phyloP scores from a whole-genome alignment of 2,797 vertebrate species.

The Pogonophryne albipinna region DNA sequence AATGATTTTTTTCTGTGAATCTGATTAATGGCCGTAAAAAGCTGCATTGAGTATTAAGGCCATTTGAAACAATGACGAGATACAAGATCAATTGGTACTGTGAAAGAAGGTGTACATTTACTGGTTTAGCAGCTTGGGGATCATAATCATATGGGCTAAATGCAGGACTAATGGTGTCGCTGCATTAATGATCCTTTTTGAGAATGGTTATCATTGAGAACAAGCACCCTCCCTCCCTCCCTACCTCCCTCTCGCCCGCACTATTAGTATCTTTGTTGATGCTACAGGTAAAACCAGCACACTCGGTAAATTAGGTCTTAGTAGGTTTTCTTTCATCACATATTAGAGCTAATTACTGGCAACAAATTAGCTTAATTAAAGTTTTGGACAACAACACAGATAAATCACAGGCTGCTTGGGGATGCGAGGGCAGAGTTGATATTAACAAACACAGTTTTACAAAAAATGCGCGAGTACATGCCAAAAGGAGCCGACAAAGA shows the following conservation, averaged over 20 bases:
- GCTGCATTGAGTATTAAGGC: background rate
- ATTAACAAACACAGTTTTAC: slow-evolving; percentile 10
- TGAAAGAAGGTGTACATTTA: slow-evolving; percentile 13
- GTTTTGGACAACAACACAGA: slow-evolving; percentile 46
- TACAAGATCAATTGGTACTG: slow-evolving; percentile 12
- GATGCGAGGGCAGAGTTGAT: slow-evolving; percentile 42
- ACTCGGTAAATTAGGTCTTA: slow-evolving; percentile 53
- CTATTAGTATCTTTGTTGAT: slow-evolving; percentile 52
- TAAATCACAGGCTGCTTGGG: slow-evolving; percentile 29
- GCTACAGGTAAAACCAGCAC: slow-evolving; percentile 37
- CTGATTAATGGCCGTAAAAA: slow-evolving; percentile 5
- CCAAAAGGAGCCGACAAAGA: slow-evolving; percentile 6
- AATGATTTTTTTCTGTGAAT: background rate
- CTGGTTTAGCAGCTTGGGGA: slow-evolving; percentile 21
- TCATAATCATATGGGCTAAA: slow-evolving; percentile 25
- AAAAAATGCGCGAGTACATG: background rate
- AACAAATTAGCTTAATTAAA: slow-evolving; percentile 61
- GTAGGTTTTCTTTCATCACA: slow-evolving; percentile 60
- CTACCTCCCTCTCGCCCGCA: background rate
- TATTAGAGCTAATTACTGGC: slow-evolving; percentile 65
- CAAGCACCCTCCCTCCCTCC: background rate
- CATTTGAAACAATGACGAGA: slow-evolving; percentile 26
- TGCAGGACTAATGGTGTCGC: slow-evolving; percentile 32
- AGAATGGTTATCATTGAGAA: slow-evolving; percentile 35
- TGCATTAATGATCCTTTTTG: slow-evolving; percentile 41